These are phyloP conservation scores for Lathamus discolor DNA, from an alignment of 2,113 vertebrate genomes.

Conservation along the genomic window DNA sequence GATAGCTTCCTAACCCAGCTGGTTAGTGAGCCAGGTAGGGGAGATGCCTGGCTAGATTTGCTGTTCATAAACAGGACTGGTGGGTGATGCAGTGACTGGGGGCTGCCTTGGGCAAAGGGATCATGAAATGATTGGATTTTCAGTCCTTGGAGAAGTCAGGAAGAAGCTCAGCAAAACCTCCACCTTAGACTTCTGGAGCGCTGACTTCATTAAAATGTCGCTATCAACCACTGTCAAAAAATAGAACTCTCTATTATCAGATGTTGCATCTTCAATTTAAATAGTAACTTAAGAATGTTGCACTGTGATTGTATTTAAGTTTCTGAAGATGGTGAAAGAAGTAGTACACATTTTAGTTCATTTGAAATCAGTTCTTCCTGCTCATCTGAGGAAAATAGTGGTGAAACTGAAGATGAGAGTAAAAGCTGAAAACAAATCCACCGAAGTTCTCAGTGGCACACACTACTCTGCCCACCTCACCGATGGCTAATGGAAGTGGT, in stretches of 20 bases:
- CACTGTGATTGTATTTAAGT: neutral
- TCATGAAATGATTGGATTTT: neutral
- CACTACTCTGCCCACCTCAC: neutral
- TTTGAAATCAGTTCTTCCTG: neutral
- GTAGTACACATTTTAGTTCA: neutral
- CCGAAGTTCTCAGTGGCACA: fast-evolving
- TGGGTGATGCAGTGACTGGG: neutral
- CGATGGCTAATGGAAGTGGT: neutral
- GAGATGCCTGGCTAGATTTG: neutral
- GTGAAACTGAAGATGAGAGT: neutral
- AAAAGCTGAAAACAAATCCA: neutral
- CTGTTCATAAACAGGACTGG: neutral
- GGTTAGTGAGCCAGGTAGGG: neutral
- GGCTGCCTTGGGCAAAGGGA: neutral
- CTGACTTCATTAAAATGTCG: neutral
- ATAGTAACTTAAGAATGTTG: neutral
- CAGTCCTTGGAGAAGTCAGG: neutral
- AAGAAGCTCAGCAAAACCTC: neutral
- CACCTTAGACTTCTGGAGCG: neutral
- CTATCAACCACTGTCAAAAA: neutral
- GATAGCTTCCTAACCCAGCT: neutral
- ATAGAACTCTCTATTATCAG: neutral
- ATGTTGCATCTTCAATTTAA: neutral
- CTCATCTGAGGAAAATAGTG: neutral
- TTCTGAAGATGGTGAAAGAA: neutral